Percentiles rank a stretch among this genome's conserved stretches.
Conservation (phyloP, 2,888 invertebrate species). For the Heteropelma amictum region DNA sequence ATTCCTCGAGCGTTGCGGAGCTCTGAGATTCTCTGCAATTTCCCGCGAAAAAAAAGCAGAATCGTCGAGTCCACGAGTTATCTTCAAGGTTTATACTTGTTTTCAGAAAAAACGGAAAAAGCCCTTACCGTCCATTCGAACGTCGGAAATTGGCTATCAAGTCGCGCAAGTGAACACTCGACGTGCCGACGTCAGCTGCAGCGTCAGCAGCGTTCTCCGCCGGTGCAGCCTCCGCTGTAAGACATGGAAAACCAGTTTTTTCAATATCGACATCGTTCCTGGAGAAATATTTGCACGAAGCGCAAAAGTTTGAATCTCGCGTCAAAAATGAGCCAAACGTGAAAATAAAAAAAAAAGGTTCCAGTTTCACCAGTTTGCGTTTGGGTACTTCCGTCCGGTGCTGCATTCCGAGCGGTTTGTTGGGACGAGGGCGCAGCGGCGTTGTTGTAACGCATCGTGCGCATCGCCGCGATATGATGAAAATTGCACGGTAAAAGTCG, state of each 20-base stretch:
- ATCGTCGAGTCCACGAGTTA: background rate
- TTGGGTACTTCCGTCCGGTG: constrained; percentile 61
- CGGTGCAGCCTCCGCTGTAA: too few relatives aligned
- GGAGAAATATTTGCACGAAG: background rate
- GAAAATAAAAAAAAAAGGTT: background rate
- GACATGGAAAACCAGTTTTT: too few relatives aligned
- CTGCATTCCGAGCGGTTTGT: constrained; percentile 79
- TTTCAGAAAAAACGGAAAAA: background rate
- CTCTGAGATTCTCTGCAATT: constrained; percentile 19
- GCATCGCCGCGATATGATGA: constrained; percentile 81
- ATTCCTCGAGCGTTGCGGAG: constrained; percentile 25
- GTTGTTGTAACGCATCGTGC: constrained; percentile 59
- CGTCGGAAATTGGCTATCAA: constrained; percentile 32
- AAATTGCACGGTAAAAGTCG: constrained; percentile 86
- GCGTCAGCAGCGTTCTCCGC: constrained; percentile 52
- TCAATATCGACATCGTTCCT: too few relatives aligned
- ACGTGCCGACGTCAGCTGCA: constrained; percentile 19
- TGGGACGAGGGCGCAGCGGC: constrained; percentile 60
- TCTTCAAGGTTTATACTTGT: too few relatives aligned
- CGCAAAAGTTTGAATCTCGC: too few relatives aligned
- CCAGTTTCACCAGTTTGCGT: constrained; percentile 65
- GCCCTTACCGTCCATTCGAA: constrained; percentile 12
- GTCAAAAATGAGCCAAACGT: background rate
- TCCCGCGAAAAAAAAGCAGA: background rate
- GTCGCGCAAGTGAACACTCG: constrained; percentile 18